Base-by-base conservation (phyloP, 2,797 vertebrate genomes). In the Periparus ater region DNA sequence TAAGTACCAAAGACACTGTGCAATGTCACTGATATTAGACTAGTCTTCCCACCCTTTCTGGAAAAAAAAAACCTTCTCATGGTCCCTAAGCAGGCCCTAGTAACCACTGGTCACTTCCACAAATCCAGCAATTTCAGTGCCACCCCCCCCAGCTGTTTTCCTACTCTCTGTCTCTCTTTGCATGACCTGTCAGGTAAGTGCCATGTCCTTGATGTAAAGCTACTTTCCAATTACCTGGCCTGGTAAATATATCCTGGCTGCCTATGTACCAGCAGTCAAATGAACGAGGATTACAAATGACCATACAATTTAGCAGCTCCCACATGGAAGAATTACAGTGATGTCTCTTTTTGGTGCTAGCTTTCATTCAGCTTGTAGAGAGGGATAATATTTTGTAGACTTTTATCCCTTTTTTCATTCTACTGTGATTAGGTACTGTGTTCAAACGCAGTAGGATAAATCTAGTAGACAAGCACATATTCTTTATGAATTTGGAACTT, bases 131-230 rank as follows among this genome's bases (percentile, higher is more conserved):
- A 18, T 58, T 77, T 44, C n/a, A 40, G 18, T 11, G 40, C 30
- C 3, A 4, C 13, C 2, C 2, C 2, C 2, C 7, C 9, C 4
- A 78, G 7, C 25, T 53, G 4, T 60, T 82, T 34, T 53, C 23
- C 9, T 76, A 8, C 21, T 67, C 32, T 38, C 4, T 21, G 4
- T 51, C 44, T 19, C 26, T 51, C 29, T 50, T 55, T 53, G 25
- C 21, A 13, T n/a, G 19, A 3, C 26, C 74, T 30, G 20, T 17
- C 57, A 74, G 30, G 26, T 14, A 23, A 27, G 7, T 10, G 30
- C 5, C 19, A 38, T 2, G 0, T 55, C 6, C 18, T 32, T 88
- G 40, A 32, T 16, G 25, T 19, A 61, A 75, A 85, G 10, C 32
- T 67, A 4, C 17, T 72, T 68, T 51, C 32, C 16, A 20, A 0